A percentile compares a stretch with the other conserved stretches of the same genome.
Conservation (phyloP, 2,797 vertebrate genomes). For the Chelon labrosus region DNA sequence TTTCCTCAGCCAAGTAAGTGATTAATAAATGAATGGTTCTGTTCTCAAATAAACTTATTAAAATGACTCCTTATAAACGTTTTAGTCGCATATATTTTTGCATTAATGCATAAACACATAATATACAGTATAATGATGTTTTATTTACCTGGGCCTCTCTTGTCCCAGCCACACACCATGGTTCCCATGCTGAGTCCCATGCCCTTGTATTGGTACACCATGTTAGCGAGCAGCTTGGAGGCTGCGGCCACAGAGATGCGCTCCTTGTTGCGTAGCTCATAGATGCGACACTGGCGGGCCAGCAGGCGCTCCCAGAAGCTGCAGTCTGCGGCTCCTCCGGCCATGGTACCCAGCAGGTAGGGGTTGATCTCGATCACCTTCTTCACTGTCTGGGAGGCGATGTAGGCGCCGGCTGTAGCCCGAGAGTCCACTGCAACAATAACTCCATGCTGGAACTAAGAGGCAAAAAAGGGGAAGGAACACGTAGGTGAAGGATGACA, state of each 20-base stretch:
- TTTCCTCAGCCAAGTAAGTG: no score
- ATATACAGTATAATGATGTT: neutral
- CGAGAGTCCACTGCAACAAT: conserved; percentile 94
- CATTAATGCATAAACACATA: no score
- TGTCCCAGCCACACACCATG: conserved; percentile 97
- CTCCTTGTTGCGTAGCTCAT: conserved; percentile 94
- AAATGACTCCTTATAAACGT: neutral
- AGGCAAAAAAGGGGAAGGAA: neutral
- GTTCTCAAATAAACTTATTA: no score
- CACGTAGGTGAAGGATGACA: neutral
- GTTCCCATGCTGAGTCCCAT: conserved; percentile 96
- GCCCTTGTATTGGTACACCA: conserved; percentile 97
- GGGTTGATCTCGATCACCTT: conserved; percentile 97
- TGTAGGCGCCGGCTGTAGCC: conserved; percentile 92
- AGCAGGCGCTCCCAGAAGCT: conserved; percentile 94
- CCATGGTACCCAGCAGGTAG: conserved; percentile 94
- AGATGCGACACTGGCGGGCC: conserved; percentile 93
- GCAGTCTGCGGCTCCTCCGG: conserved; percentile 92
- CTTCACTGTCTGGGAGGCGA: conserved; percentile 93
- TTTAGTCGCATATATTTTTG: neutral
- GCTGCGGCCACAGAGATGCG: conserved; percentile 93
- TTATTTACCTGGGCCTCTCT: conserved; percentile 90
- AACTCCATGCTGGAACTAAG: conserved; percentile 90
- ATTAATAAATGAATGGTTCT: no score
- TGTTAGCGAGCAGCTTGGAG: conserved; percentile 94